Evolutionary conservation across 2,888 invertebrate species (phyloP), one percentile per base, ranked within the genome.

Genomic region (Abrostola tripartita): DNA sequence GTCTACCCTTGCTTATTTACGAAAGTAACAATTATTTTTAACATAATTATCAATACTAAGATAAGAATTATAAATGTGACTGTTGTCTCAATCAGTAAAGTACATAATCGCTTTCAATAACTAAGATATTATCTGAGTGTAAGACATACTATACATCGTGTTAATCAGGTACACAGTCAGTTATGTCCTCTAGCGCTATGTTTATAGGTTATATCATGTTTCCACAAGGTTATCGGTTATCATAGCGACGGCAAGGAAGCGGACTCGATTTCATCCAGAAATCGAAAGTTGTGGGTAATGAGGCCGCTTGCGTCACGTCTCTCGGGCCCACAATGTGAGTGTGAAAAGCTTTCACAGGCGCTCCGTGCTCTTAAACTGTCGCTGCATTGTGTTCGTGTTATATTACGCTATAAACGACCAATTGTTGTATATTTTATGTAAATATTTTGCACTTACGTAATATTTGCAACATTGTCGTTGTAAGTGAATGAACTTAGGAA

Each of bases 211-310:
- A 44, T 55, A 57, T 68, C 37, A 61, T 6, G 38, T 49, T 52
- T 42, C 38, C 36, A 58, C 65, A 58, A 61, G 57, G 62, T 64
- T 52, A 65, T 41, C 50, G 50, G 24, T 61, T 24, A 24, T 24
- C 24, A 24, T 24, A 24, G 24, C 47, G 42, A 49, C 61, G 58
- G 55, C 37, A 74, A 86, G 86, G 86, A 86, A 87, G 82, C 81
- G 54, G 71, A 65, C 74, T 85, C 83, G 81, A 81, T 85, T 89
- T 89, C 87, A 90, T 91, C 92, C 92, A 90, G 91, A 91, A 88
- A 91, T 82, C 83, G 91, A 92, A 91, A 92, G 92, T 88, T 68
- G 66, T 73, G 72, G 65, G 71, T 81, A 84, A 86, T 85, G 81
- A 78, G 82, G 80, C 72, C 76, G 69, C 65, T 90, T 90, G 82